phyloP scores from a whole-genome alignment of 2,797 vertebrate species.

The Enteromius anoplus region DNA sequence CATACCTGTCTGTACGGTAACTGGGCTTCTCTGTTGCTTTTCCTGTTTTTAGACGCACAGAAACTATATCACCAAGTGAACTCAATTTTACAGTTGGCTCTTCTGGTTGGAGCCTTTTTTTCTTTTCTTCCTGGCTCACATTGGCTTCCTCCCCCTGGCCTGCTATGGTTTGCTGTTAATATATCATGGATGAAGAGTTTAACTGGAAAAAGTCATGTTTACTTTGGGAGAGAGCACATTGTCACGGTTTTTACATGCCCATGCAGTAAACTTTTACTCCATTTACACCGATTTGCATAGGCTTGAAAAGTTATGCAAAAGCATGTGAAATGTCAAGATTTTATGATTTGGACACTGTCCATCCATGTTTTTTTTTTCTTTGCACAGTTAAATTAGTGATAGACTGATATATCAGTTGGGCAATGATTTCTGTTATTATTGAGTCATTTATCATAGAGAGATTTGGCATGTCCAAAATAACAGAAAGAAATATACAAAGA shows the following conservation, averaged over 20 bases:
- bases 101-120: neutral
- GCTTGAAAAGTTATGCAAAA: constrained; percentile 8
- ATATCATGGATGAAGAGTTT: constrained; percentile 25
- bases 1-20: constrained; percentile 3
- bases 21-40: constrained; percentile 6
- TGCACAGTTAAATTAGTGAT: neutral
- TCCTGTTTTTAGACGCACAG: neutral
- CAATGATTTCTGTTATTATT: neutral
- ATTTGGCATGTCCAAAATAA: too few relatives aligned
- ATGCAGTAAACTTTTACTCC: neutral
- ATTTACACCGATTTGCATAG: constrained; percentile 20
- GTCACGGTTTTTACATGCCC: neutral
- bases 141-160: constrained; percentile 6
- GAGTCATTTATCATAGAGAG: neutral
- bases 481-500: too few relatives aligned
- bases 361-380: neutral
- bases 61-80: neutral
- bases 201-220: constrained; percentile 26
- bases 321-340: neutral
- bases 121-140: neutral
- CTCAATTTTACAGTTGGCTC: neutral
- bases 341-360: neutral
- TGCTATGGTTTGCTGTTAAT: constrained; percentile 23
- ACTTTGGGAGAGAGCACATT: constrained; percentile 14
- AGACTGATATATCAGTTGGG: neutral